phyloP scores from a whole-genome alignment of 2,113 vertebrate genomes.

The Oceanodroma tethys region DNA sequence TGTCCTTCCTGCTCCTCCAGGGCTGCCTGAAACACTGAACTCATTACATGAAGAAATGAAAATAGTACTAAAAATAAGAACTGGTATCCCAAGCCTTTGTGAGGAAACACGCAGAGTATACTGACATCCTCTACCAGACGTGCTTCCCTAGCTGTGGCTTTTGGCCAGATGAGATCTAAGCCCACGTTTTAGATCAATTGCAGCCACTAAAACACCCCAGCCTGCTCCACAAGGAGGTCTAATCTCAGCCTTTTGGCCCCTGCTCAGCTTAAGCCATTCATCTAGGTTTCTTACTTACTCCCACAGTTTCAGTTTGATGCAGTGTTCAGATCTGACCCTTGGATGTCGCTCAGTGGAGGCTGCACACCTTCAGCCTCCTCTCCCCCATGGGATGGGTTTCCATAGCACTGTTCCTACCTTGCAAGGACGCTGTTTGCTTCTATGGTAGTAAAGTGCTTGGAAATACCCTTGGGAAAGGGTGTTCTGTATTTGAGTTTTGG shows the following conservation, averaged over 20 bases:
- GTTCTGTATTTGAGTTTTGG: not conserved
- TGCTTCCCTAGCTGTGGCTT: not conserved
- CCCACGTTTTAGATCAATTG: not conserved
- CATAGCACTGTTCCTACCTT: not conserved
- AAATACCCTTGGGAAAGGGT: not conserved
- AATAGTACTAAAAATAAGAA: slow-evolving; percentile 47
- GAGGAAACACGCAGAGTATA: not conserved
- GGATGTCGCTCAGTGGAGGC: not conserved
- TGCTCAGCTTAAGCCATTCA: not conserved
- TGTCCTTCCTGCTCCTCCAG: slow-evolving; percentile 48
- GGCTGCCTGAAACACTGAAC: slow-evolving; percentile 42
- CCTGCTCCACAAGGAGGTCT: not conserved
- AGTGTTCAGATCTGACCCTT: not conserved
- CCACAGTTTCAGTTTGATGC: not conserved
- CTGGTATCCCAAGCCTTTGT: slow-evolving; percentile 2
- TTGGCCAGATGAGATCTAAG: slow-evolving; percentile 19
- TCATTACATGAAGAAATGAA: slow-evolving; percentile 50
- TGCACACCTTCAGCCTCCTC: not conserved
- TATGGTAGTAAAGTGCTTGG: not conserved
- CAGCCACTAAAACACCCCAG: not conserved
- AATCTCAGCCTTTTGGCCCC: not conserved
- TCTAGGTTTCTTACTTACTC: not conserved
- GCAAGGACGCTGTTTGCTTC: not conserved
- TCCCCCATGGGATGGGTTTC: not conserved
- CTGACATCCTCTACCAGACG: not conserved